Evolutionary conservation across 2,113 vertebrate genomes (phyloP), one percentile per base, ranked within the genome.

Genomic region (Microtus pennsylvanicus): DNA sequence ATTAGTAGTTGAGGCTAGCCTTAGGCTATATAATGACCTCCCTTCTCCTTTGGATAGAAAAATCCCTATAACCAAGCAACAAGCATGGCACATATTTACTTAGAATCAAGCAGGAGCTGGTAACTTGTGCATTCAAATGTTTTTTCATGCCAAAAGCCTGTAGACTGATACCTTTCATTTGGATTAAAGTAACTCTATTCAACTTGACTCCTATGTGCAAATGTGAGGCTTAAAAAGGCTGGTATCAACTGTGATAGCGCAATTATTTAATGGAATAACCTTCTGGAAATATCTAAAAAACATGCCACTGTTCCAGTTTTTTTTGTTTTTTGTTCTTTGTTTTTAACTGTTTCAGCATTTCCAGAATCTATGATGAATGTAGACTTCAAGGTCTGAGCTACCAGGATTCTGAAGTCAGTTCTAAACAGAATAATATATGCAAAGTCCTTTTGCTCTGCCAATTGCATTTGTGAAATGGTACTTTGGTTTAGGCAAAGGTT

Each of bases 231-330:
- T 96, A 89, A 94, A 89, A 96, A 87, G 47, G 81, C 42, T 65
- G 26, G 2, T 5, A 50, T 96, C 33, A 69, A 42, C n/a, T 74
- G 28, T 69, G 72, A 33, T 19, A 78, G 67, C 52, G 94, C n/a
- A 94, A 70, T 19, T 93, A 38, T 91, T 52, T 35, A 83, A 95
- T 14, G 80, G 93, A 85, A 94, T 9, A 95, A 74, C 45, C 52
- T 94, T 94, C 7, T 91, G 38, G 16, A 63, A 90, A 12, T 85
- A 93, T 35, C 86, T 85, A 88, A 65, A n/a, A 7, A 69, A 96
- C n/a, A 94, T 89, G 24, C 4, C 63, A 50, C 50, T 50, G 50
- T 50, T 50, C 50, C 50, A 50, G 50, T 50, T 50, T 50, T 50
- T 50, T 50, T 42, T 50, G 38, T 42, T 42, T 42, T 42, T 42